phyloP scores from a whole-genome alignment of 2,797 vertebrate species.

The Thalassophryne amazonica region DNA sequence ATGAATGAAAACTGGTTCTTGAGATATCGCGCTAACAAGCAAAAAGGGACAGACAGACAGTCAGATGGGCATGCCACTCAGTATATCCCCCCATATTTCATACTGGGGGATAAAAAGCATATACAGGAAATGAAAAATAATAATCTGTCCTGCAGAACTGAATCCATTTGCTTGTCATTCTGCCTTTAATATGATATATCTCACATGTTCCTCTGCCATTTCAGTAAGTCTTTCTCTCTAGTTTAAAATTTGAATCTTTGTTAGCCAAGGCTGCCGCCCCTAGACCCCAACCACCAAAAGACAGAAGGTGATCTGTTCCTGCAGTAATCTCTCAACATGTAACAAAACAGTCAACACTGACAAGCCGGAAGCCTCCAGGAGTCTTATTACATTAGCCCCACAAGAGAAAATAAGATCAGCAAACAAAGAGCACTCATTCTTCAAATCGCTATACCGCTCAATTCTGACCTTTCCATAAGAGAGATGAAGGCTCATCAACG shows the following conservation, averaged over 20 bases:
- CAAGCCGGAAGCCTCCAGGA: conserved; percentile 16
- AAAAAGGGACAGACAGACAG: no score
- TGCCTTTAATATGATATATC: no score
- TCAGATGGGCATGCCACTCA: no score
- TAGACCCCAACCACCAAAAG: neutral
- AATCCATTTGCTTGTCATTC: no score
- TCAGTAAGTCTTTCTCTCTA: neutral
- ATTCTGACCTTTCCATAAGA: conserved; percentile 35
- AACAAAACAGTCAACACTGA: conserved; percentile 27
- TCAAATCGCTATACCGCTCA: conserved; percentile 12
- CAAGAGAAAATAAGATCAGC: conserved; percentile 15
- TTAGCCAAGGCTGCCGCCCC: neutral
- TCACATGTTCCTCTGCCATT: neutral
- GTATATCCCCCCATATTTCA: no score
- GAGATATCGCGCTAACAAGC: no score
- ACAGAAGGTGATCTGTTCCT: conserved; percentile 26
- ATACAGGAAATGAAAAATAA: no score
- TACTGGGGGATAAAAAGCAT: no score
- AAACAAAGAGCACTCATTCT: conserved; percentile 30
- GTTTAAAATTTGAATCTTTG: neutral
- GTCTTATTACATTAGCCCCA: conserved; percentile 39
- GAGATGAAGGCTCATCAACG: neutral
- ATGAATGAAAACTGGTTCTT: no score
- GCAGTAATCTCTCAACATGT: conserved; percentile 39
- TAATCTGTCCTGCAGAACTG: no score